A percentile compares a stretch with the other conserved stretches of the same genome.
Evolutionary conservation across 2,113 vertebrate genomes (phyloP).

Genomic region (Abramis brama): DNA sequence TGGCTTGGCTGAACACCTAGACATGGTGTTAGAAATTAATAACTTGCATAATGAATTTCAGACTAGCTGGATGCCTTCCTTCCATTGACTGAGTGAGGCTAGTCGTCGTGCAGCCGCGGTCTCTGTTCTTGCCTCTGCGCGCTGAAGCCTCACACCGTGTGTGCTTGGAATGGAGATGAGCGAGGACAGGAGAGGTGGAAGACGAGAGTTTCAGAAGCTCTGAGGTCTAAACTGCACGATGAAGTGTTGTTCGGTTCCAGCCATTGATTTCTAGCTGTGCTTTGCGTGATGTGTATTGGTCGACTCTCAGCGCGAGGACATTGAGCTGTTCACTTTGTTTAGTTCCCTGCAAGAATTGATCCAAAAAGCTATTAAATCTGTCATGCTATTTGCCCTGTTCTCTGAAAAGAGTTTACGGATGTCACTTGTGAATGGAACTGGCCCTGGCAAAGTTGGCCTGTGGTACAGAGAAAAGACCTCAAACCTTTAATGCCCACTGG

Average conservation of each 20-base stretch:
- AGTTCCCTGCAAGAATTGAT: conserved; percentile 27
- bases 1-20: not conserved
- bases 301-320: conserved; percentile 8
- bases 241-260: conserved; percentile 11
- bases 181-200: too few relatives aligned
- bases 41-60: not conserved
- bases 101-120: too few relatives aligned
- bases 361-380: conserved; percentile 32
- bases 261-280: conserved; percentile 25
- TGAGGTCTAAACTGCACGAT: conserved; percentile 18
- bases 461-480: conserved; percentile 36
- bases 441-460: conserved; percentile 38
- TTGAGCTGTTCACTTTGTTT: conserved; percentile 33
- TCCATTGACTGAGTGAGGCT: not conserved
- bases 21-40: not conserved
- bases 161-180: too few relatives aligned
- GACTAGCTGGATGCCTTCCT: not conserved
- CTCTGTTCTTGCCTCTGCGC: too few relatives aligned
- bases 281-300: conserved; percentile 3
- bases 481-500: conserved; percentile 39
- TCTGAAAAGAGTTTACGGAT: conserved; percentile 27
- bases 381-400: not conserved
- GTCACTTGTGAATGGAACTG: conserved; percentile 20
- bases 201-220: not conserved
- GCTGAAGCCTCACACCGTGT: too few relatives aligned